Conservation (phyloP, 1,140 invertebrate genomes). For the Ceratitis capitata region DNA sequence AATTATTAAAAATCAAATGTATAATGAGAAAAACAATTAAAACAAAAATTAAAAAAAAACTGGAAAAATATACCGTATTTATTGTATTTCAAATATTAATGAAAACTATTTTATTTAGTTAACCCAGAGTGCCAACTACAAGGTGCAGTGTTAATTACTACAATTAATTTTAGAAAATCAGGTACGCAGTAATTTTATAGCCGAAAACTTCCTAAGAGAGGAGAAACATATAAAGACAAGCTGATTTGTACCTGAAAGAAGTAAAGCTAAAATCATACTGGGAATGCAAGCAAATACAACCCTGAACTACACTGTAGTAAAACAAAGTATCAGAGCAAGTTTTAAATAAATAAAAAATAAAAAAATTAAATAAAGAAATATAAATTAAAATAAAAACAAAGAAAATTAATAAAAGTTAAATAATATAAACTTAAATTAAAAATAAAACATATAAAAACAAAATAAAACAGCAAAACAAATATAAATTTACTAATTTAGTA, state of each 20-base stretch:
- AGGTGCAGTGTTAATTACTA: not conserved
- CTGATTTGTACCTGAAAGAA: slow-evolving; percentile 25
- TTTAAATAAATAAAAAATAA: not conserved
- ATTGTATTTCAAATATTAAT: too few relatives aligned
- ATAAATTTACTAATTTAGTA: too few relatives aligned
- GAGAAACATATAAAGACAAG: slow-evolving; percentile 15
- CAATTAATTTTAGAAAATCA: not conserved
- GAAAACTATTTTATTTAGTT: not conserved
- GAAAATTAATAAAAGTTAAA: not conserved
- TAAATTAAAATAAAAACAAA: not conserved
- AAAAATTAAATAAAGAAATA: not conserved
- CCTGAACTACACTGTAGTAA: not conserved
- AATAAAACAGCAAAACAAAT: not conserved
- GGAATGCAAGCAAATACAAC: not conserved
- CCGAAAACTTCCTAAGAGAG: too few relatives aligned
- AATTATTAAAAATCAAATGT: not conserved
- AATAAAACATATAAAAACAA: not conserved
- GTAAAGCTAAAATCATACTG: not conserved
- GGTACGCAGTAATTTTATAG: slow-evolving; percentile 19
- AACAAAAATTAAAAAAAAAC: not conserved
- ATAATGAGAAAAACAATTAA: not conserved
- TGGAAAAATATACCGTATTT: not conserved
- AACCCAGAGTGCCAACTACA: not conserved
- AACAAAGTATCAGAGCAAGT: not conserved
- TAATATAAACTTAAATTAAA: not conserved